Evolutionary conservation across 2,113 vertebrate genomes (phyloP).

Genomic region (Perognathus longimembris): DNA sequence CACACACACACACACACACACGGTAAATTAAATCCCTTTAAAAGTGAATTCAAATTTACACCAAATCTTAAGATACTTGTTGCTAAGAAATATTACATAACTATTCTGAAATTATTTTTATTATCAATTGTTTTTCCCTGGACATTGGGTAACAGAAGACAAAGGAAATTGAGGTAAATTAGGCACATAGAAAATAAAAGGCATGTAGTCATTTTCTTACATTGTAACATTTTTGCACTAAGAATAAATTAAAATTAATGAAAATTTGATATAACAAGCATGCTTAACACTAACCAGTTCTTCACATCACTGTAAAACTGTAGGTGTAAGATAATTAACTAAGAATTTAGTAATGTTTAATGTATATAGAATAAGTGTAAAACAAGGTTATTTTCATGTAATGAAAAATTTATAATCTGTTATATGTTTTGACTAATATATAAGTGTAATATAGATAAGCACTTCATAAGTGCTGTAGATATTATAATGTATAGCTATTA

Average conservation of each 20-base stretch:
- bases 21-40: slow-evolving; percentile 83
- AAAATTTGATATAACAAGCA: slow-evolving; percentile 79
- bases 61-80: slow-evolving; percentile 69
- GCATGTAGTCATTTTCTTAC: slow-evolving; percentile 72
- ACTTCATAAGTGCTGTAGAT: slow-evolving; percentile 49
- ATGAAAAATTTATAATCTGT: slow-evolving; percentile 75
- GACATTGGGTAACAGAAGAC: slow-evolving; percentile 89
- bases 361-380: slow-evolving; percentile 60
- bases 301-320: slow-evolving; percentile 72
- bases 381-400: slow-evolving; percentile 65
- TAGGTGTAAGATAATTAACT: slow-evolving; percentile 69
- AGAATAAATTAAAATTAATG: slow-evolving; percentile 71
- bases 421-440: slow-evolving; percentile 73
- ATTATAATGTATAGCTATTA: slow-evolving; percentile 66
- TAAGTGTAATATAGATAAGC: slow-evolving; percentile 63
- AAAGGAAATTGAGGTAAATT: slow-evolving; percentile 82
- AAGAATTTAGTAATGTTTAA: slow-evolving; percentile 68
- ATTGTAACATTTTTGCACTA: slow-evolving; percentile 69
- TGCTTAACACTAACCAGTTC: slow-evolving; percentile 78
- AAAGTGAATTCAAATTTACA: slow-evolving; percentile 59
- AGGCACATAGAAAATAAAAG: slow-evolving; percentile 75
- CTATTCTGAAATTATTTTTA: slow-evolving; percentile 78
- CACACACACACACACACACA: slow-evolving; percentile 49
- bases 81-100: slow-evolving; percentile 79
- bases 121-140: slow-evolving; percentile 83